Conservation (phyloP, 2,797 vertebrate genomes). For the Geotrypetes seraphini region DNA sequence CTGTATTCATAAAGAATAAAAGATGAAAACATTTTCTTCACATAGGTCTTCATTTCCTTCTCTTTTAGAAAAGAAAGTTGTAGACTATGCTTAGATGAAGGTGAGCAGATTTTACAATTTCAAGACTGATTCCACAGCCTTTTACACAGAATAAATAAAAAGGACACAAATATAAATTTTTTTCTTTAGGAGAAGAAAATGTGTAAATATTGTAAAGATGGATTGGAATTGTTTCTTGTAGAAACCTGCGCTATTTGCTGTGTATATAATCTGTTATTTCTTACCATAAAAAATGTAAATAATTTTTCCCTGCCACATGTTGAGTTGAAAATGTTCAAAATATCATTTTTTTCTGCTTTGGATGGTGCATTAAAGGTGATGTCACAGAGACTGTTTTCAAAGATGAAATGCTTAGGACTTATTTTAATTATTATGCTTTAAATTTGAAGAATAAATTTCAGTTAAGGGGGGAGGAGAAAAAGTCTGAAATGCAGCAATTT, state of each 20-base stretch:
- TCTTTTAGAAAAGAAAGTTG: no score
- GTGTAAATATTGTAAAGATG: slow-evolving; percentile 49
- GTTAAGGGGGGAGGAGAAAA: no score
- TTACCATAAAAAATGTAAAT: slow-evolving; percentile 12
- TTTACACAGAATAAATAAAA: no score
- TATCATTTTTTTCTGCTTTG: neutral
- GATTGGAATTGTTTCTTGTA: slow-evolving; percentile 55
- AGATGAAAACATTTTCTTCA: no score
- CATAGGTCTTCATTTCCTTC: no score
- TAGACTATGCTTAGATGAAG: no score
- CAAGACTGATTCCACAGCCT: no score
- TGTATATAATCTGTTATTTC: slow-evolving; percentile 44
- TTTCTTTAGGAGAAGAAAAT: slow-evolving; percentile 52
- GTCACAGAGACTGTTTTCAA: neutral
- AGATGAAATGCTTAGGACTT: neutral
- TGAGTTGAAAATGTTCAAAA: neutral
- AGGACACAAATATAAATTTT: no score
- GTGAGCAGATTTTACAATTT: no score
- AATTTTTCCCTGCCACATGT: slow-evolving; percentile 10
- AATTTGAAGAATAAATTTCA: neutral
- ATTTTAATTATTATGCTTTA: neutral
- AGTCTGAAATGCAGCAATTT: no score
- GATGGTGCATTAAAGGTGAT: neutral
- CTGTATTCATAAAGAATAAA: no score
- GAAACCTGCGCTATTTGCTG: slow-evolving; percentile 28